These are phyloP conservation scores for Callyntrura guangdongensis DNA, from an alignment of 2,888 invertebrate species.

Conservation along the genomic window DNA sequence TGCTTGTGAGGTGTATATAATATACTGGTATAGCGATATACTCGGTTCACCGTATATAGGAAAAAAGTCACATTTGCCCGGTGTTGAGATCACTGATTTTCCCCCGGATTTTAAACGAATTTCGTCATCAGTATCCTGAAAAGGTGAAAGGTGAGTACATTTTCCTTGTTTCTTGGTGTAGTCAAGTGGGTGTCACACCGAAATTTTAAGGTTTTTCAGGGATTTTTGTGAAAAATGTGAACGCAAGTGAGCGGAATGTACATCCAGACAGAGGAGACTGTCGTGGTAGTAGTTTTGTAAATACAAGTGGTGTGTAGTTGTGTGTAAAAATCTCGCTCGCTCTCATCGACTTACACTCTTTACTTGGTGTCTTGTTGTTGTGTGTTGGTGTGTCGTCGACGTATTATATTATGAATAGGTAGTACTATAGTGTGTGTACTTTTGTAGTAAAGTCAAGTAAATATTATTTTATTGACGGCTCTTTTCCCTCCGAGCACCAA, in stretches of 20 bases:
- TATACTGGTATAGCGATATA: neutral
- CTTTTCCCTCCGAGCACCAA: constrained; percentile 72
- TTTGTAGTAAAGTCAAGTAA: constrained; percentile 47
- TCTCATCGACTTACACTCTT: constrained; percentile 8
- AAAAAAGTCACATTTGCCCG: constrained; percentile 61
- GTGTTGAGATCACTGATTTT: constrained; percentile 44
- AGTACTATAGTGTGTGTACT: constrained; percentile 38
- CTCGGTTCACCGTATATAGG: neutral
- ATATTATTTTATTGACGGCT: constrained; percentile 67
- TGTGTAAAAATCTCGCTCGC: constrained; percentile 51
- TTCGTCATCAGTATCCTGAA: neutral
- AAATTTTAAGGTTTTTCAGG: constrained; percentile 45
- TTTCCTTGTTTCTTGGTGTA: constrained; percentile 33
- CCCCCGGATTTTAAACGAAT: constrained; percentile 37
- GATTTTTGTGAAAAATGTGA: constrained; percentile 9
- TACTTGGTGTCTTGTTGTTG: constrained; percentile 57
- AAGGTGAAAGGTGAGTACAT: constrained; percentile 68
- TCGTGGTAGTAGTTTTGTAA: neutral
- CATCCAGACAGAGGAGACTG: neutral
- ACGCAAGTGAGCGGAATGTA: neutral
- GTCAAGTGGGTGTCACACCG: constrained; percentile 40
- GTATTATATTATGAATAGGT: constrained; percentile 22
- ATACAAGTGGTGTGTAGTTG: neutral
- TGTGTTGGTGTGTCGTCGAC: constrained; percentile 42
- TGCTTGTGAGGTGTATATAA: neutral